A percentile compares a stretch with the other conserved stretches of the same genome.
Conservation (phyloP, 2,113 vertebrate species). For the Halichoerus grypus region DNA sequence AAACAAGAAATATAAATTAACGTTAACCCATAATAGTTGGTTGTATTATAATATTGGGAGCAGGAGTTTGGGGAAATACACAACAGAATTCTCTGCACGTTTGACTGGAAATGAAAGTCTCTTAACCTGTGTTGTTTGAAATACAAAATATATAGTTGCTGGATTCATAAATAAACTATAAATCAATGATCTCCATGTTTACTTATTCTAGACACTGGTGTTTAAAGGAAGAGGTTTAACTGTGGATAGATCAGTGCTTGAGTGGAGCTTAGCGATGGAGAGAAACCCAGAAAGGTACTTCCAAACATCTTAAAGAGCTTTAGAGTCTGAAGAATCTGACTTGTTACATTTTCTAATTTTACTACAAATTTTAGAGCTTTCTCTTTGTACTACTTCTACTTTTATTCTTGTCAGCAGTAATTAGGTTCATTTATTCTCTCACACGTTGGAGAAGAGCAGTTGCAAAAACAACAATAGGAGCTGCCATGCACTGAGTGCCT, state of each 20-base stretch:
- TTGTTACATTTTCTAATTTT: conserved; percentile 39
- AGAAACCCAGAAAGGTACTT: neutral
- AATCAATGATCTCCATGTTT: neutral
- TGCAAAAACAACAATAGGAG: neutral
- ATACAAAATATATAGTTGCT: neutral
- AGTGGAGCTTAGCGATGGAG: neutral
- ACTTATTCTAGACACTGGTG: neutral
- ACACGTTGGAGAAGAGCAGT: neutral
- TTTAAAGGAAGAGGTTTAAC: neutral
- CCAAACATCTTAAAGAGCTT: neutral
- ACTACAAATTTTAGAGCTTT: neutral
- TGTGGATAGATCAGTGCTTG: neutral
- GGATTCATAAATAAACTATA: neutral
- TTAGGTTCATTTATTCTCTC: neutral
- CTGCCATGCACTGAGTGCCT: neutral
- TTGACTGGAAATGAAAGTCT: conserved; percentile 23
- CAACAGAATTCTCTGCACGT: neutral
- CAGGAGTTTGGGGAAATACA: neutral
- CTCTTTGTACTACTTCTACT: neutral
- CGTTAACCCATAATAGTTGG: neutral
- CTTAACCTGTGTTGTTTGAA: conserved; percentile 9
- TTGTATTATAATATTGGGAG: neutral
- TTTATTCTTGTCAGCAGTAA: neutral
- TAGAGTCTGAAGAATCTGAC: neutral
- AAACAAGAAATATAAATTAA: conserved; percentile 68